Conservation (phyloP, 1,140 invertebrate genomes). For the Wasmannia auropunctata region DNA sequence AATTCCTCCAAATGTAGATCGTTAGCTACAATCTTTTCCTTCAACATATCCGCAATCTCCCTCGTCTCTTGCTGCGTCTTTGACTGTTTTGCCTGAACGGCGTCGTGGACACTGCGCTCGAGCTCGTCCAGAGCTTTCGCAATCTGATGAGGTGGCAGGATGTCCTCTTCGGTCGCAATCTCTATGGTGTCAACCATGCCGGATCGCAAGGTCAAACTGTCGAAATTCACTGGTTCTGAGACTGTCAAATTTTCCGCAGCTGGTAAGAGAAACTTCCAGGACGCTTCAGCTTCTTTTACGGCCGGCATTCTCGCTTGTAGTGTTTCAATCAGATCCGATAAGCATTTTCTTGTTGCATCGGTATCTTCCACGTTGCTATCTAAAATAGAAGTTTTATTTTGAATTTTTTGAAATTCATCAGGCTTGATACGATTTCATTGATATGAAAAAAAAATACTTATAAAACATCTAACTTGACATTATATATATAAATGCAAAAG, state of each 20-base stretch:
- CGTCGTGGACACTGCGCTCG: background rate
- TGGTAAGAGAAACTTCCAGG: slow-evolving; percentile 43
- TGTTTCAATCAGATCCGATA: slow-evolving; percentile 44
- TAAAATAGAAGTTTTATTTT: slow-evolving; percentile 40
- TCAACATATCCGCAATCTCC: background rate
- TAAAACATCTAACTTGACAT: too few species aligned
- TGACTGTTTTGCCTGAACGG: background rate
- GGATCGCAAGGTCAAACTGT: slow-evolving; percentile 34
- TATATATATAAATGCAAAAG: slow-evolving; percentile 6
- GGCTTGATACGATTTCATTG: background rate
- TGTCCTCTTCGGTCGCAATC: slow-evolving; percentile 8
- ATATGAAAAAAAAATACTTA: background rate
- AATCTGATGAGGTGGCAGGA: slow-evolving; percentile 44
- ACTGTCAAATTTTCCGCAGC: slow-evolving; percentile 37
- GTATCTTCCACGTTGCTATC: background rate
- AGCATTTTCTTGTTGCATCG: slow-evolving; percentile 27
- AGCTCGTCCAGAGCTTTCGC: slow-evolving; percentile 1
- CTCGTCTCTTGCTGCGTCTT: background rate
- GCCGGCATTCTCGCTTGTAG: slow-evolving; percentile 47
- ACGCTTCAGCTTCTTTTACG: slow-evolving; percentile 41
- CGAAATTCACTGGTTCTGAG: slow-evolving; percentile 19
- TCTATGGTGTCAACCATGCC: slow-evolving; percentile 45
- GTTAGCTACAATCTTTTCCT: slow-evolving; percentile 27
- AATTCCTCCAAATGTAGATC: slow-evolving; percentile 62
- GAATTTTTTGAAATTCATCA: background rate